Evolutionary conservation across 1,140 invertebrate species (phyloP).

Genomic region (Acromyrmex heyeri): DNA sequence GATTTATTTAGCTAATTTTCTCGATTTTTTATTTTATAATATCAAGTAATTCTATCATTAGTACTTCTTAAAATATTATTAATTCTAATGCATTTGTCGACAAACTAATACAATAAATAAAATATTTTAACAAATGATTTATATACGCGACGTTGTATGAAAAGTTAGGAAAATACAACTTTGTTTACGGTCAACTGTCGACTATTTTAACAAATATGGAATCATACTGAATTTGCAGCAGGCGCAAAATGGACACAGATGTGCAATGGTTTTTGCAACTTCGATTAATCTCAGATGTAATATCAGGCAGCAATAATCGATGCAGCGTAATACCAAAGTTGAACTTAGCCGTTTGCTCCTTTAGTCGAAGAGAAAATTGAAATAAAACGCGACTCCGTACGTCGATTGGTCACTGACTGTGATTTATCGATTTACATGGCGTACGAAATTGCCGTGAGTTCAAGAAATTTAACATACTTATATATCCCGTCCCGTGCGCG

Average conservation of each 20-base stretch:
- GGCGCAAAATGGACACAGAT: conserved; percentile 7
- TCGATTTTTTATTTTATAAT: neutral
- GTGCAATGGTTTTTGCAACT: conserved; percentile 23
- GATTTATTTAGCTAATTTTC: neutral
- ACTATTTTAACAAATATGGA: neutral
- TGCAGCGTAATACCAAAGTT: neutral
- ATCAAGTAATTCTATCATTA: neutral
- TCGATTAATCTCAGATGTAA: conserved; percentile 30
- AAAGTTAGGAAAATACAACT: conserved; percentile 2
- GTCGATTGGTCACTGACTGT: conserved; percentile 20
- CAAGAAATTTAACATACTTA: conserved; percentile 52
- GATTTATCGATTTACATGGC: conserved; percentile 45
- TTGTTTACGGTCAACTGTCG: neutral
- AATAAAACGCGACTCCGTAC: conserved; percentile 20
- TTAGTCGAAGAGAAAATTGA: conserved; percentile 30
- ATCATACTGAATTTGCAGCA: neutral
- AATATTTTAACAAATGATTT: conserved; percentile 20
- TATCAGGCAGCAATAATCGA: conserved; percentile 7
- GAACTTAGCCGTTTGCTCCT: conserved; percentile 10
- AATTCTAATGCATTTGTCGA: neutral
- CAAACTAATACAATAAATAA: neutral
- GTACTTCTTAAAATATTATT: neutral
- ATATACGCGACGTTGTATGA: too few relatives aligned
- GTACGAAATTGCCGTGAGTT: conserved; percentile 19
- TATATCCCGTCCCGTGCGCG: neutral